Conservation (phyloP, 2,113 vertebrate species). For the Thunnus thynnus region DNA sequence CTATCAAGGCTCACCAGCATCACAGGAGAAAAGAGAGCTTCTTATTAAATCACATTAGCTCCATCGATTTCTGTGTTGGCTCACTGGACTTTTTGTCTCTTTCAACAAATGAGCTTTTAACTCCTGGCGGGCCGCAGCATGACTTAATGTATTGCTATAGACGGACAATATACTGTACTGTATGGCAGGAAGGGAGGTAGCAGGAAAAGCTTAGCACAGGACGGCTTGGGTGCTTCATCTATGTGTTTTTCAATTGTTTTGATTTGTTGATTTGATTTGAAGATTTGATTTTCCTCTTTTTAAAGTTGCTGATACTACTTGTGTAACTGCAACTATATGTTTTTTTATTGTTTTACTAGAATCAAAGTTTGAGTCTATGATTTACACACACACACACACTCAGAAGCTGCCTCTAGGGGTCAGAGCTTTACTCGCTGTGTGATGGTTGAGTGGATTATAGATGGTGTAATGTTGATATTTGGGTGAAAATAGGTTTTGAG, state of each 20-base stretch:
- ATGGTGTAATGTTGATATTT: conserved; percentile 46
- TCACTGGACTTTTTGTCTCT: conserved; percentile 76
- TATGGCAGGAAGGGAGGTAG: neutral
- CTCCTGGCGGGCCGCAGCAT: conserved; percentile 70
- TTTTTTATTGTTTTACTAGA: conserved; percentile 16
- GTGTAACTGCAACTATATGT: neutral
- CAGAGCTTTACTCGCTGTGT: conserved; percentile 18
- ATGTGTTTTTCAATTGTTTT: conserved; percentile 7
- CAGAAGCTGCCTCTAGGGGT: conserved; percentile 25
- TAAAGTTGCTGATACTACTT: neutral
- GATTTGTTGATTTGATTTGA: too few relatives aligned
- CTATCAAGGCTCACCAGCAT: conserved; percentile 74
- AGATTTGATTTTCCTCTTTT: neutral
- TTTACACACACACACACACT: neutral
- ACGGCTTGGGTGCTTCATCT: neutral
- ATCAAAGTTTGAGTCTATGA: conserved; percentile 18
- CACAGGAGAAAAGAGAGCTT: conserved; percentile 73
- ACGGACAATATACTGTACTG: conserved; percentile 32
- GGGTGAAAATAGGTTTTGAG: conserved; percentile 39
- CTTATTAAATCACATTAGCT: conserved; percentile 85
- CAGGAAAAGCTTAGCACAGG: neutral
- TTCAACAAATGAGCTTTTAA: conserved; percentile 80
- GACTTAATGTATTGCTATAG: conserved; percentile 60
- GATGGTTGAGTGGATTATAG: conserved; percentile 55
- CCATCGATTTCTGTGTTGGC: conserved; percentile 80